Evolutionary conservation across 2,888 invertebrate genomes (phyloP).

Genomic region (Phaonia tiefii): DNA sequence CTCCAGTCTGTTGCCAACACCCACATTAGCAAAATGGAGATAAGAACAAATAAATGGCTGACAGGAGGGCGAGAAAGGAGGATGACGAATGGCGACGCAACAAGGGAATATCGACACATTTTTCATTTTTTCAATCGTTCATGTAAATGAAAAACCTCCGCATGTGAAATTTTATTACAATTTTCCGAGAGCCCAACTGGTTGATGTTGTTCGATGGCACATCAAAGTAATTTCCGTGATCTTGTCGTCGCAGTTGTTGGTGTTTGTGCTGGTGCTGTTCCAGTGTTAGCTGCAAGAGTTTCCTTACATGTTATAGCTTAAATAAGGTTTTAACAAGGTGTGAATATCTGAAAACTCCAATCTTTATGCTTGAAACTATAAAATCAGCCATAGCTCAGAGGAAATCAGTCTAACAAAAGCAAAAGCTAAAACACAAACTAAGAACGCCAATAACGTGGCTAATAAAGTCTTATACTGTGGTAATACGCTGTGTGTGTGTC

Average conservation of each 20-base stretch:
- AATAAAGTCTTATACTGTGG: too few species aligned
- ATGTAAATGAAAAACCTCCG: too few species aligned
- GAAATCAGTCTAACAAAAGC: too few species aligned
- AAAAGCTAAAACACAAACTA: too few species aligned
- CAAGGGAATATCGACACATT: not conserved
- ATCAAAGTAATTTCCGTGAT: not conserved
- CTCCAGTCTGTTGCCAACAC: slow-evolving; percentile 51
- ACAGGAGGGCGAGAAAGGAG: too few species aligned
- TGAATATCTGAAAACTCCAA: slow-evolving; percentile 78
- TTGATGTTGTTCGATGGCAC: slow-evolving; percentile 8
- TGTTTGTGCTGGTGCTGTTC: not conserved
- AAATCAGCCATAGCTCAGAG: slow-evolving; percentile 72
- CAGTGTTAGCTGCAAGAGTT: not conserved
- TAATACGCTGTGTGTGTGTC: too few species aligned
- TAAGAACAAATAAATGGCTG: slow-evolving; percentile 7
- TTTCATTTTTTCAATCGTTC: too few species aligned
- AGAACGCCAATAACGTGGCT: too few species aligned
- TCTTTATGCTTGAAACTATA: slow-evolving; percentile 77
- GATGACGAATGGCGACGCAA: not conserved
- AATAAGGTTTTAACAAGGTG: slow-evolving; percentile 75
- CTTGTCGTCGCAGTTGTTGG: not conserved
- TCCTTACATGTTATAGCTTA: slow-evolving; percentile 47
- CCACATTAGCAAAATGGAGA: slow-evolving; percentile 51
- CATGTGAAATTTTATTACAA: too few species aligned
- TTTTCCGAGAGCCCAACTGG: too few species aligned